Conservation (phyloP, 2,797 vertebrate species). For the Zenarchopterus dispar region DNA sequence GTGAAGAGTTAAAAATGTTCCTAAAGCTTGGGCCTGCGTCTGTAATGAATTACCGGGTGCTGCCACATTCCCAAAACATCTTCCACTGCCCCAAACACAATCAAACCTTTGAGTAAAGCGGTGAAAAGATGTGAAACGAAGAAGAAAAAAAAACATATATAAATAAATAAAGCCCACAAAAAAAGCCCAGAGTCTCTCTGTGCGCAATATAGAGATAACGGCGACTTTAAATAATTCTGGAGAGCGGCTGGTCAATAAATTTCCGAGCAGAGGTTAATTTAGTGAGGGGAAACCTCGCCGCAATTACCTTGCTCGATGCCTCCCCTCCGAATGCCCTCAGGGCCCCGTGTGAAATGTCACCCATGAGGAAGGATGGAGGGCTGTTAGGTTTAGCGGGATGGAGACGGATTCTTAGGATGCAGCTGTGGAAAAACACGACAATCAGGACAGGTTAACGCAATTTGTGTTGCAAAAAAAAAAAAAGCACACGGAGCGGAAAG, state of each 20-base stretch:
- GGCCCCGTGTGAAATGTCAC: slow-evolving; percentile 84
- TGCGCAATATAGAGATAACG: slow-evolving; percentile 66
- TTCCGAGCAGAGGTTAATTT: slow-evolving; percentile 85
- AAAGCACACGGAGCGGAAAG: not conserved
- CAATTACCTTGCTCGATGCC: slow-evolving; percentile 84
- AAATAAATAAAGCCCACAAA: slow-evolving; percentile 3
- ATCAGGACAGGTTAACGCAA: slow-evolving; percentile 68
- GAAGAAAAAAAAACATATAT: slow-evolving; percentile 4
- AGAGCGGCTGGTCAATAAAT: slow-evolving; percentile 81
- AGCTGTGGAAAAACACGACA: slow-evolving; percentile 71
- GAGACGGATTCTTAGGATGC: slow-evolving; percentile 55
- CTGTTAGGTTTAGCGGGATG: slow-evolving; percentile 59
- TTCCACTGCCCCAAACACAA: slow-evolving; percentile 48
- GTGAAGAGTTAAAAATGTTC: slow-evolving; percentile 62
- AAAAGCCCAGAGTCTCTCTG: slow-evolving; percentile 34
- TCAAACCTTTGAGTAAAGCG: slow-evolving; percentile 46
- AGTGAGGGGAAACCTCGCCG: slow-evolving; percentile 76
- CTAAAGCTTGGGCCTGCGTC: slow-evolving; percentile 25
- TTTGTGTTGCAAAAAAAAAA: too few species aligned
- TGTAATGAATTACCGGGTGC: slow-evolving; percentile 58
- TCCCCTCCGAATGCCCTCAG: slow-evolving; percentile 78
- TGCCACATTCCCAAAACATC: slow-evolving; percentile 69
- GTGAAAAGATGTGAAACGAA: slow-evolving; percentile 17
- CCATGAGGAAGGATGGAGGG: slow-evolving; percentile 68
- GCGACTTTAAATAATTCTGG: slow-evolving; percentile 82